Conservation (phyloP, 1,140 invertebrate genomes). For the Bombus confusus region DNA sequence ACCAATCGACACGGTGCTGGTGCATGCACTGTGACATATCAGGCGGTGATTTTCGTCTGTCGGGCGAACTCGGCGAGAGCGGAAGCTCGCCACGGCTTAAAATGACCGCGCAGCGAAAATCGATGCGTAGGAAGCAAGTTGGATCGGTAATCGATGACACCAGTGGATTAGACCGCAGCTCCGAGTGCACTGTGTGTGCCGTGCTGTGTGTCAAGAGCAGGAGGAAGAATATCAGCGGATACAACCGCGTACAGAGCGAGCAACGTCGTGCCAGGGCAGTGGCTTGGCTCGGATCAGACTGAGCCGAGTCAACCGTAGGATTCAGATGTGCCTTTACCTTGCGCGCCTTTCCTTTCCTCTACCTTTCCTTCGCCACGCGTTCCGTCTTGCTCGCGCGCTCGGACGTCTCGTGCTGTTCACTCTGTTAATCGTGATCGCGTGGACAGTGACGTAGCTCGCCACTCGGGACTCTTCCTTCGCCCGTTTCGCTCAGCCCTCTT, state of each 20-base stretch:
- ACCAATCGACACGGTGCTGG: conserved; percentile 18
- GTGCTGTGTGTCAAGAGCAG: conserved; percentile 25
- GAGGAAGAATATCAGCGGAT: neutral
- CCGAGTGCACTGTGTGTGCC: conserved; percentile 3
- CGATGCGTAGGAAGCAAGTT: conserved; percentile 41
- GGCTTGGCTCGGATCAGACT: conserved; percentile 76
- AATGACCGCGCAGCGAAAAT: conserved; percentile 40
- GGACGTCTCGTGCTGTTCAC: conserved; percentile 60
- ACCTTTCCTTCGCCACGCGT: conserved; percentile 42
- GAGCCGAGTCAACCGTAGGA: conserved; percentile 73
- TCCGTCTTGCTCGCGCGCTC: conserved; percentile 52
- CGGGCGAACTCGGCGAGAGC: conserved; percentile 17
- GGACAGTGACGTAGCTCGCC: conserved; percentile 67
- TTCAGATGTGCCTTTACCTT: conserved; percentile 74
- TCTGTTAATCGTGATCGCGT: conserved; percentile 72
- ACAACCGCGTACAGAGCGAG: conserved; percentile 32
- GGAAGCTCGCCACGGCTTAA: conserved; percentile 25
- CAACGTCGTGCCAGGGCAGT: conserved; percentile 64
- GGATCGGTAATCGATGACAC: conserved; percentile 53
- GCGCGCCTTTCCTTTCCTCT: conserved; percentile 50
- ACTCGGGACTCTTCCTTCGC: conserved; percentile 3
- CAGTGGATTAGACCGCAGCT: conserved; percentile 19
- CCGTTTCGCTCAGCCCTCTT: neutral
- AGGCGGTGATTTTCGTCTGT: conserved; percentile 33
- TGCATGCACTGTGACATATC: conserved; percentile 54